Conservation (phyloP, 2,113 vertebrate species). For the Nothobranchius kuhntae region DNA sequence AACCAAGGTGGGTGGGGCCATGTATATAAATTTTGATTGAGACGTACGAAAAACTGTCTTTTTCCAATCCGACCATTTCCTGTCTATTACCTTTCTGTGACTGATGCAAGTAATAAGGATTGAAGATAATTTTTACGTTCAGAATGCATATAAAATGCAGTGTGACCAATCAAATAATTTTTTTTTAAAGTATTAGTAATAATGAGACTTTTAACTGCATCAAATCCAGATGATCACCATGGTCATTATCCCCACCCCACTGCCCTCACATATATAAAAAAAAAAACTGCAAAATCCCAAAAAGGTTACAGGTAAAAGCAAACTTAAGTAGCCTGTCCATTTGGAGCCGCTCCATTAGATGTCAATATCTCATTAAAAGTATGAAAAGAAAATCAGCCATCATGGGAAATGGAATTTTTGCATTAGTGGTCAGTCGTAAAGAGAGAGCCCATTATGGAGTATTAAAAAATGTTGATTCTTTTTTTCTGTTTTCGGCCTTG, state of each 20-base stretch:
- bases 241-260: not conserved
- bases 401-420: conserved; percentile 62
- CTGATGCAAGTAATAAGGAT: no score
- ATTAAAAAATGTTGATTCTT: conserved; percentile 55
- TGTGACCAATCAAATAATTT: no score
- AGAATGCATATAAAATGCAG: no score
- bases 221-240: not conserved
- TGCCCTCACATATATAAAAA: not conserved
- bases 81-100: no score
- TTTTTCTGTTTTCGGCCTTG: conserved; percentile 65
- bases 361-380: conserved; percentile 75
- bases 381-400: conserved; percentile 69
- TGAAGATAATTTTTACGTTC: no score
- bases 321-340: conserved; percentile 63
- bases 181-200: no score
- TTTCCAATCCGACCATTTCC: no score
- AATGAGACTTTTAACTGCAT: not conserved
- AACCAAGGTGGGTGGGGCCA: no score
- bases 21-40: no score
- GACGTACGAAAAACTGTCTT: no score
- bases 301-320: conserved; percentile 44
- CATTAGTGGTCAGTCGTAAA: conserved; percentile 70
- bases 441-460: conserved; percentile 71
- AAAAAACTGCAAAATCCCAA: not conserved
- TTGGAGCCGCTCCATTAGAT: conserved; percentile 72